Evolutionary conservation across 2,888 invertebrate genomes (phyloP).

Genomic region (Yponomeuta malinellus): DNA sequence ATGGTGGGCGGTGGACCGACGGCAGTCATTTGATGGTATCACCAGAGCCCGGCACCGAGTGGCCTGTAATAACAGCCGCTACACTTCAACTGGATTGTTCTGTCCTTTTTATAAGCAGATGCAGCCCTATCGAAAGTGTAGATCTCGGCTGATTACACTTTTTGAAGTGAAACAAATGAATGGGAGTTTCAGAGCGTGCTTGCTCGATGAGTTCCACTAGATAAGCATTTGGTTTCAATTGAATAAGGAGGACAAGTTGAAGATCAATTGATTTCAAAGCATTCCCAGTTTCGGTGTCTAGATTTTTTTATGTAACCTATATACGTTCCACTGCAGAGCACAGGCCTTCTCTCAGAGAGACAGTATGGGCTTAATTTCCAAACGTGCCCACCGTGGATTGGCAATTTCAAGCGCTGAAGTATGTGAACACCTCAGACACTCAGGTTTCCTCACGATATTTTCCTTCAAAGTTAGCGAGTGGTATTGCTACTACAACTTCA

Average conservation of each 20-base stretch:
- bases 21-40: slow-evolving; percentile 12
- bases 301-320: no score
- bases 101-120: background rate
- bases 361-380: no score
- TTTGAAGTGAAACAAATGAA: background rate
- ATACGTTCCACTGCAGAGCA: no score
- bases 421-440: no score
- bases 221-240: background rate
- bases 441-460: no score
- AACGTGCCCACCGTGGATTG: no score
- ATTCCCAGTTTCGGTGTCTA: background rate
- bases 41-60: background rate
- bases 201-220: background rate
- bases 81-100: slow-evolving; percentile 2
- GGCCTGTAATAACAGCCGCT: slow-evolving; percentile 7
- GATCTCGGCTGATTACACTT: background rate
- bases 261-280: background rate
- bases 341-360: no score
- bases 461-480: no score
- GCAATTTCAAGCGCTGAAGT: no score
- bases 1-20: slow-evolving; percentile 9
- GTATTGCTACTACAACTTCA: no score
- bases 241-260: background rate
- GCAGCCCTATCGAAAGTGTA: background rate
- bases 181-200: background rate